Evolutionary conservation across 2,797 vertebrate genomes (phyloP).

Genomic region (Limnodromus scolopaceus): DNA sequence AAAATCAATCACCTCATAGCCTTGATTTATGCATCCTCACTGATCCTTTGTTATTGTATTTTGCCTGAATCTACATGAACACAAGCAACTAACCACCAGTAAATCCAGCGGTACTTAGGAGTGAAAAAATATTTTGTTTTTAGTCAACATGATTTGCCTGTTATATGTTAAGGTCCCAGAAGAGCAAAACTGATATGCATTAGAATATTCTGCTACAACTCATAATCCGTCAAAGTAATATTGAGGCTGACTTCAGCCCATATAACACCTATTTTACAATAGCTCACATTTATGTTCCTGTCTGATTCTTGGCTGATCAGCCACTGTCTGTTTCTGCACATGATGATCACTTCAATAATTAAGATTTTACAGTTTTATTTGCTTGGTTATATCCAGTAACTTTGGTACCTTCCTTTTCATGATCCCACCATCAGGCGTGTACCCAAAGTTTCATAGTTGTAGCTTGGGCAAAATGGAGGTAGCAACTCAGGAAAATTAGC

Average conservation of each 20-base stretch:
- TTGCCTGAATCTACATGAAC: conserved; percentile 10
- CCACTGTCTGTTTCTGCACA: not conserved
- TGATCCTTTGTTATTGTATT: conserved; percentile 13
- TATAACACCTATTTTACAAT: not conserved
- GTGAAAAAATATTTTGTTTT: not conserved
- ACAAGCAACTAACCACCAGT: not conserved
- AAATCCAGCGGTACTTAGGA: not conserved
- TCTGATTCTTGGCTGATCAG: not conserved
- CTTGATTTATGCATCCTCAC: conserved; percentile 32
- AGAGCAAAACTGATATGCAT: not conserved
- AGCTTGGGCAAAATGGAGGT: not conserved
- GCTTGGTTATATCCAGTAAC: not conserved
- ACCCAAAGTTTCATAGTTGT: not conserved
- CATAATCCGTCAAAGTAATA: not conserved
- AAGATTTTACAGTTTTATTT: not conserved
- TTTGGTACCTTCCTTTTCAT: not conserved
- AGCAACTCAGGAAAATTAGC: not conserved
- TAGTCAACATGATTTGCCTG: not conserved
- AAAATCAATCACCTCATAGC: conserved; percentile 45
- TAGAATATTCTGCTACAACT: not conserved
- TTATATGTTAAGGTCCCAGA: not conserved
- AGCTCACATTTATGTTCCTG: not conserved
- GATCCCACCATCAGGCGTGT: not conserved
- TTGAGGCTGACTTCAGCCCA: not conserved
- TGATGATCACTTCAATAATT: not conserved